These are phyloP conservation scores for Pterophyllum scalare DNA, from an alignment of 2,113 vertebrate genomes.

Conservation along the genomic window DNA sequence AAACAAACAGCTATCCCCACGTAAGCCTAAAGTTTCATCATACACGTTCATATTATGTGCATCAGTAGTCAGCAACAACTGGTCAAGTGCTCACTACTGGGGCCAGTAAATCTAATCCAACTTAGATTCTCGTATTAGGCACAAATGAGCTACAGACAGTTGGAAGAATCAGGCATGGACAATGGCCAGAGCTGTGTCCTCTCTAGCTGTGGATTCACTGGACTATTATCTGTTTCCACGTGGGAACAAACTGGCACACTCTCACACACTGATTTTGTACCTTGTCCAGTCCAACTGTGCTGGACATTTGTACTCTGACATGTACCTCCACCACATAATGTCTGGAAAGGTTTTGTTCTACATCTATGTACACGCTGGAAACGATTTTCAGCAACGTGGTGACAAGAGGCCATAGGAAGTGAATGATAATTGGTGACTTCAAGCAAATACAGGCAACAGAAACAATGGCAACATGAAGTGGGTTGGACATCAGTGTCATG, in stretches of 20 bases:
- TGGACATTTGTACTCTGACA: not conserved
- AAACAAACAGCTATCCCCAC: not conserved
- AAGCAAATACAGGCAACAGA: too few relatives aligned
- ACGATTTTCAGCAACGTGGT: not conserved
- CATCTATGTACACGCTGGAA: not conserved
- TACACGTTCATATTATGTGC: too few relatives aligned
- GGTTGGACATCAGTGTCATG: not conserved
- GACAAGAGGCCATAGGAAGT: too few relatives aligned
- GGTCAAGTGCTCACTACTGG: too few relatives aligned
- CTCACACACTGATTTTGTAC: not conserved
- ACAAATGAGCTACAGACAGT: not conserved
- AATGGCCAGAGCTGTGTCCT: not conserved
- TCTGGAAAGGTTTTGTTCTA: not conserved
- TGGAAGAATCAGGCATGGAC: accelerated
- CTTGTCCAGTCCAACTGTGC: too few relatives aligned
- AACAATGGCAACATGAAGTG: too few relatives aligned
- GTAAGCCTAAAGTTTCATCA: too few relatives aligned
- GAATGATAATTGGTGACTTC: too few relatives aligned
- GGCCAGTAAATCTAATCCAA: too few relatives aligned
- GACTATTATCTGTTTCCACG: not conserved
- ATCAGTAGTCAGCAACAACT: too few relatives aligned
- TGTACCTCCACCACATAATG: not conserved
- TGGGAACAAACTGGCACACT: not conserved
- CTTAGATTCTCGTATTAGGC: not conserved
- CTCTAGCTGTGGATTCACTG: accelerated